phyloP scores from a whole-genome alignment of 2,113 vertebrate genomes.

The Dicentrarchus labrax region DNA sequence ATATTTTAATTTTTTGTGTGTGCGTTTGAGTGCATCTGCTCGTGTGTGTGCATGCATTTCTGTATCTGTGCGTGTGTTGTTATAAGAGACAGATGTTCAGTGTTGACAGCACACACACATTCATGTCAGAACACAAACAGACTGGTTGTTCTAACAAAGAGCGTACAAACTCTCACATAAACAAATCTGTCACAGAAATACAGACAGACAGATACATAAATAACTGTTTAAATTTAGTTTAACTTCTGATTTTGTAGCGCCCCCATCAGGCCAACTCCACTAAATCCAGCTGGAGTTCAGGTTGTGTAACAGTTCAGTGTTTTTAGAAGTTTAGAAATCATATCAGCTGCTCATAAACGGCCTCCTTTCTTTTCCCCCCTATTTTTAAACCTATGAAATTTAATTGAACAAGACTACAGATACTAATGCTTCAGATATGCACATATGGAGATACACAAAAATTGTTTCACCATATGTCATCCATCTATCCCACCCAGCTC shows the following conservation, averaged over 20 bases:
- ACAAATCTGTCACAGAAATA: conserved; percentile 9
- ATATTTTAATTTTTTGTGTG: too few species aligned
- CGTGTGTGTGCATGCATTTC: background rate
- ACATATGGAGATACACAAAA: background rate
- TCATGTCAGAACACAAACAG: conserved; percentile 15
- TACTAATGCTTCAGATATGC: background rate
- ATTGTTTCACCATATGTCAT: background rate
- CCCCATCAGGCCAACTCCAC: background rate
- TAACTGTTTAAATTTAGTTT: background rate
- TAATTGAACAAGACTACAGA: background rate
- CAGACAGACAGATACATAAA: background rate
- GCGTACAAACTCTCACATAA: conserved; percentile 3
- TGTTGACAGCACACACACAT: conserved; percentile 8
- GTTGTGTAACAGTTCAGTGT: background rate
- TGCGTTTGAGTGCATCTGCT: too few species aligned
- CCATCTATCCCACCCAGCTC: background rate
- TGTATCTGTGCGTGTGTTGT: background rate
- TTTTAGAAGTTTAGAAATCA: background rate
- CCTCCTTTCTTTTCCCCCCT: background rate
- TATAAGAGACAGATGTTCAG: conserved; percentile 43
- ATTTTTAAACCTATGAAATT: background rate
- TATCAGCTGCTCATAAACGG: background rate
- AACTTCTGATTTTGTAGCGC: background rate
- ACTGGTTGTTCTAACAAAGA: conserved; percentile 28
- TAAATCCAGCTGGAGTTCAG: background rate